A percentile compares a stretch with the other conserved stretches of the same genome.
These are phyloP conservation scores for Hanleya hanleyi DNA, from an alignment of 2,888 invertebrate species.

Conservation along the genomic window DNA sequence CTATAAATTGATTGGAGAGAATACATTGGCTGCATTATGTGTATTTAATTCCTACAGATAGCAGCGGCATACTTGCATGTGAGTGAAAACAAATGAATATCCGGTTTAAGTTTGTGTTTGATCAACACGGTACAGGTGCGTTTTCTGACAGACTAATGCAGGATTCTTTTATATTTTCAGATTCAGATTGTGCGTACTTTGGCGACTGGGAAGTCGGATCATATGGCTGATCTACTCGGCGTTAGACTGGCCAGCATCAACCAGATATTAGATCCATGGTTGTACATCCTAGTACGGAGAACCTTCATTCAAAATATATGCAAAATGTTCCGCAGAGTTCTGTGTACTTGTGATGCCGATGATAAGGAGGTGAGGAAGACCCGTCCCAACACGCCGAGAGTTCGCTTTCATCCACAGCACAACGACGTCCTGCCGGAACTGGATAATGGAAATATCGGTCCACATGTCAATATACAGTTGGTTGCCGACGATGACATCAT, in stretches of 20 bases:
- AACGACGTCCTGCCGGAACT: neutral
- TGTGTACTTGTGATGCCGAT: no score
- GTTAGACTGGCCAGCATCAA: constrained; percentile 56
- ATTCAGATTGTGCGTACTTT: constrained; percentile 46
- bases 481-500: neutral
- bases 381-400: neutral
- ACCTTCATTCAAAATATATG: neutral
- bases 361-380: no score
- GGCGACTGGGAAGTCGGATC: constrained; percentile 34
- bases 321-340: neutral
- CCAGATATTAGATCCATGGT: constrained; percentile 63
- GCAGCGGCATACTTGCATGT: no score
- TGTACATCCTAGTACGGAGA: constrained; percentile 60
- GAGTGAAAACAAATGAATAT: no score
- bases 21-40: no score
- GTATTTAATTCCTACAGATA: no score
- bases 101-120: no score
- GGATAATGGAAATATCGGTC: neutral
- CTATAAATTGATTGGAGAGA: no score
- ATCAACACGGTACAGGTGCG: no score
- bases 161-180: constrained; percentile 19
- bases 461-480: neutral
- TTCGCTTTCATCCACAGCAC: neutral
- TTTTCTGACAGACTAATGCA: no score
- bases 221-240: constrained; percentile 46